Base-by-base conservation (phyloP, 2,888 invertebrate species). In the Crepidodera aurea region DNA sequence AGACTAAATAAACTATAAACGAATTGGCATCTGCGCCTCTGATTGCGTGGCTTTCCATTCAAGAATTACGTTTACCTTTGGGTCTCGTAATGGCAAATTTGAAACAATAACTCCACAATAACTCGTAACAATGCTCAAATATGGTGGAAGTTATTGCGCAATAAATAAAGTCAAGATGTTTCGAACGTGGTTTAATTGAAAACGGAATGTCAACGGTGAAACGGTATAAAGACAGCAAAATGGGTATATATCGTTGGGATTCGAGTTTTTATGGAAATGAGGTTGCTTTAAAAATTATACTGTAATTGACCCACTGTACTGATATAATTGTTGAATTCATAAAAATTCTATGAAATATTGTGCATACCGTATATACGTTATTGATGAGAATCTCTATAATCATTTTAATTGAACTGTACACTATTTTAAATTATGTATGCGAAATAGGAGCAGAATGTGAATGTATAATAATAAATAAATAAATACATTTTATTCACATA, bases 11-110 rank as follows among this genome's bases (percentile, higher is more conserved):
- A n/a, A n/a, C n/a, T n/a, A n/a, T n/a, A n/a, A n/a, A n/a, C n/a
- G n/a, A n/a, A n/a, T n/a, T n/a, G n/a, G n/a, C 22, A 27, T 39
- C 46, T 29, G 37, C 54, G 60, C 53, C 44, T 22, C 40, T 57
- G 51, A 40, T 25, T 57, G 12, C 57, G 19, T 22, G 40, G 53
- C 40, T 62, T 29, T 53, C 37, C 34, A 53, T 46, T 34, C 16
- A 48, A 57, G 32, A 46, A 44, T 62, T 62, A 51, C 37, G 42
- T 54, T 50, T 48, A 12, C 51, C 54, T 58, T 50, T 37, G 42
- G 53, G 40, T 53, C 65, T 60, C 60, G 55, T 66, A 60, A 66
- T 57, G 62, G 64, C 66, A 67, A 64, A 67, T 67, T 67, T 62
- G 58, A 64, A 62, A 62, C 66, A 64, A 62, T 67, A 61, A 64